Evolutionary conservation across 2,888 invertebrate genomes (phyloP).

Genomic region (Carterocephalus palaemon): DNA sequence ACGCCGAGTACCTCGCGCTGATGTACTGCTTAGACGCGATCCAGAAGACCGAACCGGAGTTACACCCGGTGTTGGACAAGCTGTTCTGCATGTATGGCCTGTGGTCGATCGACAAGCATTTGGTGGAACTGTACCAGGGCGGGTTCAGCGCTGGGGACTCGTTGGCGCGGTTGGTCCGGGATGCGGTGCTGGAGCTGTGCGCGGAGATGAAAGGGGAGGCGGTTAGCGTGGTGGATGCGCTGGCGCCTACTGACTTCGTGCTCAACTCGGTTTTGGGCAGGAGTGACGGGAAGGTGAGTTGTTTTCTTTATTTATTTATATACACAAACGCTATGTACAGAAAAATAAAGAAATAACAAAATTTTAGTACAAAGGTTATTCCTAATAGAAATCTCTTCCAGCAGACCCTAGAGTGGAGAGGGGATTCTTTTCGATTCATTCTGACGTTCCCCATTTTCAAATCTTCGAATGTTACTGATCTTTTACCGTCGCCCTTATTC

Average conservation of each 20-base stretch:
- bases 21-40: slow-evolving; percentile 74
- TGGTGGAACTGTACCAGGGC: slow-evolving; percentile 85
- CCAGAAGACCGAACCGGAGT: slow-evolving; percentile 48
- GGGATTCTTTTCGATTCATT: too few relatives aligned
- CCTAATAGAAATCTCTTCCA: too few relatives aligned
- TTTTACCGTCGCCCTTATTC: too few relatives aligned
- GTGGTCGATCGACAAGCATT: slow-evolving; percentile 82
- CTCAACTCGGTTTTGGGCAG: slow-evolving; percentile 91
- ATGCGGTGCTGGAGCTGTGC: slow-evolving; percentile 84
- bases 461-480: too few relatives aligned
- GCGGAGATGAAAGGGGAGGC: slow-evolving; percentile 84
- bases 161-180: slow-evolving; percentile 81
- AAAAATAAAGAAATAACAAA: too few relatives aligned
- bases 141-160: slow-evolving; percentile 75
- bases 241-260: slow-evolving; percentile 94
- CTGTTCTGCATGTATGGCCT: slow-evolving; percentile 61
- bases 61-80: slow-evolving; percentile 73
- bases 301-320: slow-evolving; percentile 9
- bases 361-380: too few relatives aligned
- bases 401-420: background rate
- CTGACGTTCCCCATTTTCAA: too few relatives aligned
- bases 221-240: slow-evolving; percentile 88
- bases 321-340: background rate
- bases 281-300: slow-evolving; percentile 88
- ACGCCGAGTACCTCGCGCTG: slow-evolving; percentile 84